Evolutionary conservation across 2,113 vertebrate species (phyloP), one percentile per base, ranked within the genome.

Genomic region (Limnothrissa miodon): DNA sequence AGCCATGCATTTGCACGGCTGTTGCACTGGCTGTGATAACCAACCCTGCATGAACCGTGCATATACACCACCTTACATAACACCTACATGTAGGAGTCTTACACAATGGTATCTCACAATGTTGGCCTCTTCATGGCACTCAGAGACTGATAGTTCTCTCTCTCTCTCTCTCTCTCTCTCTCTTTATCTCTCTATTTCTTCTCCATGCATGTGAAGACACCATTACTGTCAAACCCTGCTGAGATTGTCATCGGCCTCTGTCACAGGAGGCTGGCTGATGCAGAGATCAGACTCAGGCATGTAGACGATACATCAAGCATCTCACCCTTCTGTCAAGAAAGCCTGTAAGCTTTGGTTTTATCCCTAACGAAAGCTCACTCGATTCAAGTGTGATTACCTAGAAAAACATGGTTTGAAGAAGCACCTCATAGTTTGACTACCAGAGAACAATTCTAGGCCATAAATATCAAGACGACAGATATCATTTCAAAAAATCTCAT

Each of bases 101-200:
- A 66, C 59, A 66, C 59, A 66, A 66, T 66, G 25, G 59, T 66
- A 66, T 66, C 66, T 39, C 66, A 74, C 29, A 36, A 29, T 74
- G 10, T 15, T 10, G 29, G n/a, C 25, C 62, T 33, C 10, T 33
- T 10, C 33, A 17, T 36, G 13, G 29, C 17, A 5, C n/a, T 29
- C 9, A 62, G 1, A 29, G 13, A 33, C 15, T 36, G 29, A 74
- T 33, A 33, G n/a, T 13, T 33, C 66, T 74, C 11, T 36, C 29
- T 70, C 29, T 36, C 29, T 39, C 66, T 74, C 9, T 33, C 9
- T 48, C 46, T 48, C 46, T 48, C 13, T 48, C 46, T 48, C 46
- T 48, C 46, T 48, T 15, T 48, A 10, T 48, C 46, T 48, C 46
- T 17, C 13, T 48, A 0, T 17, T 13, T 48, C 46, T 48, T 15